Conservation (phyloP, 64 coral and sea anemone species). For the Stichodactyla helianthus region DNA sequence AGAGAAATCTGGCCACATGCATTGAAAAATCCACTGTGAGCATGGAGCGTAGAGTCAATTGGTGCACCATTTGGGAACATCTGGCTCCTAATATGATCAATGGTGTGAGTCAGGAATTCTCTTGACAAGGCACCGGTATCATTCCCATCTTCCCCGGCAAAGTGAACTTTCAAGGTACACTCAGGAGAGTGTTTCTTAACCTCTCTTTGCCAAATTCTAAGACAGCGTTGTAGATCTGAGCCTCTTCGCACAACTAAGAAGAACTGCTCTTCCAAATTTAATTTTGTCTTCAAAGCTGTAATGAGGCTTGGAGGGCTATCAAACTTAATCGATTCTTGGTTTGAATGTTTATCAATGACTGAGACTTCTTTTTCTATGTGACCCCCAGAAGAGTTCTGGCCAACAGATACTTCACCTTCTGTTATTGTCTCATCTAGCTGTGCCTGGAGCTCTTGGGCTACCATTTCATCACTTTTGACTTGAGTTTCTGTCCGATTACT, state of each 20-base stretch:
- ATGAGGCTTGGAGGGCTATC: not conserved
- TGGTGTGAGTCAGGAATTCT: not conserved
- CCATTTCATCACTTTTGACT: not conserved
- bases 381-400: not conserved
- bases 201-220: conserved; percentile 12
- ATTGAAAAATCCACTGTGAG: conserved; percentile 13
- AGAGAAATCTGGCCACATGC: conserved; percentile 29
- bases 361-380: not conserved
- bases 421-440: not conserved
- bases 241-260: not conserved
- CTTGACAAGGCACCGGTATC: conserved; percentile 16
- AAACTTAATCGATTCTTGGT: not conserved
- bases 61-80: conserved; percentile 18
- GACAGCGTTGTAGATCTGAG: not conserved
- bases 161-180: not conserved
- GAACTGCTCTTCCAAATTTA: not conserved
- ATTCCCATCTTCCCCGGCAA: not conserved
- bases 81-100: not conserved
- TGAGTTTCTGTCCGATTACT: not conserved
- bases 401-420: not conserved
- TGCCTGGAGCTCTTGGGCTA: not conserved
- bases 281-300: not conserved
- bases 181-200: not conserved
- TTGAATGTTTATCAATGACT: not conserved
- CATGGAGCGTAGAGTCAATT: conserved; percentile 24